Evolutionary conservation across 2,113 vertebrate species (phyloP).

Genomic region (Prunella fulvescens): DNA sequence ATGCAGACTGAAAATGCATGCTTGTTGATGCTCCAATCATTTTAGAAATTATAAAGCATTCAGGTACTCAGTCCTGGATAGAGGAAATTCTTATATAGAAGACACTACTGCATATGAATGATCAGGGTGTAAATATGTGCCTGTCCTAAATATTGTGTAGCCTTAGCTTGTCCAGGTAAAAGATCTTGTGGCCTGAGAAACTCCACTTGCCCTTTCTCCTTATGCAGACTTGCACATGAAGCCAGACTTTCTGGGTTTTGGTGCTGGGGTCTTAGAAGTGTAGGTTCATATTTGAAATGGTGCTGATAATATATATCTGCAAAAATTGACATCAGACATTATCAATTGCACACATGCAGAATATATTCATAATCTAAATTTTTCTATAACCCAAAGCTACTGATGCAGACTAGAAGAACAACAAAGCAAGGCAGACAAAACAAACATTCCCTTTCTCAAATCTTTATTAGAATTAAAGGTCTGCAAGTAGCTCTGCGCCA

Average conservation of each 20-base stretch:
- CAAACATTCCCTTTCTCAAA: not conserved
- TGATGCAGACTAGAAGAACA: not conserved
- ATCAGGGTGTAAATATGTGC: not conserved
- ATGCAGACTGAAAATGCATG: not conserved
- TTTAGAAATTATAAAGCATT: not conserved
- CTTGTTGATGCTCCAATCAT: not conserved
- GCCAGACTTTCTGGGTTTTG: not conserved
- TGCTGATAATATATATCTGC: not conserved
- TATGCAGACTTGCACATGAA: not conserved
- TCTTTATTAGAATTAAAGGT: not conserved
- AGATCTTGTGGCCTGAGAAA: not conserved
- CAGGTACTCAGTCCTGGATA: not conserved
- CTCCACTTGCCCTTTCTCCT: not conserved
- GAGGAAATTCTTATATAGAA: not conserved
- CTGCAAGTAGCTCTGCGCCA: not conserved
- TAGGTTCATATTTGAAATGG: not conserved
- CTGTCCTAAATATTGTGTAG: not conserved
- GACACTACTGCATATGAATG: not conserved
- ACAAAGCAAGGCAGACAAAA: not conserved
- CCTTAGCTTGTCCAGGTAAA: not conserved
- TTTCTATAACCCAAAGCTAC: not conserved
- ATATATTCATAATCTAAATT: not conserved
- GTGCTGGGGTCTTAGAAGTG: not conserved
- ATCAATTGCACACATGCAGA: not conserved
- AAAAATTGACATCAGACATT: not conserved